Conservation (phyloP, 2,113 vertebrate species). For the Scopus umbretta region DNA sequence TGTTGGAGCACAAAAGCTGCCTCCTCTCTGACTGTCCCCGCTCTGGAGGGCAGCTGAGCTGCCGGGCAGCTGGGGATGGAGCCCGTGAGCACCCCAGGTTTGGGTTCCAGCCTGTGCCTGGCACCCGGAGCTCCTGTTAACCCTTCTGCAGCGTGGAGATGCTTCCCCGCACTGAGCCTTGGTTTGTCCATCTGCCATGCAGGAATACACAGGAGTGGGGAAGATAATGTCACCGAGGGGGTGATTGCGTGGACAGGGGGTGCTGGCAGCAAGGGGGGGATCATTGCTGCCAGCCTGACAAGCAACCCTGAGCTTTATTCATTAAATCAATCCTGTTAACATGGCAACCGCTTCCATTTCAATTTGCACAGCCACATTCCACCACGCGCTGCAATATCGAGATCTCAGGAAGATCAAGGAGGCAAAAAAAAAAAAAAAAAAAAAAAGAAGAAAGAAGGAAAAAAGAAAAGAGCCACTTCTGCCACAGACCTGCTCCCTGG, state of each 20-base stretch:
- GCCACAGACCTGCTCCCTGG: background rate
- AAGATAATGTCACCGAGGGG: background rate
- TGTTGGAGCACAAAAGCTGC: fast-evolving
- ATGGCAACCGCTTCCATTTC: background rate
- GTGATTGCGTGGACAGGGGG: background rate
- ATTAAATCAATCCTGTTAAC: background rate
- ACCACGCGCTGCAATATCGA: fast-evolving
- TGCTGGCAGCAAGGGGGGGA: fast-evolving
- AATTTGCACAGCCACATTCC: background rate
- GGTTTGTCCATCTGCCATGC: background rate
- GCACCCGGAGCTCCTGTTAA: background rate
- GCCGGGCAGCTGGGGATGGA: background rate
- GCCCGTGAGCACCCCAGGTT: fast-evolving
- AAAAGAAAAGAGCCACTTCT: background rate
- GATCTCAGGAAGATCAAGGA: background rate
- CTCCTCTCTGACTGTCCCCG: background rate
- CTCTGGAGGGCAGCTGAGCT: background rate
- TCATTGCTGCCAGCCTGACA: fast-evolving
- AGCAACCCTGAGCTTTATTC: background rate
- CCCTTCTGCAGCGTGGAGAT: background rate
- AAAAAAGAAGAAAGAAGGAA: no score
- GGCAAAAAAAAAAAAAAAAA: no score
- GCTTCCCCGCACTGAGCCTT: background rate
- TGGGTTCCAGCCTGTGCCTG: background rate
- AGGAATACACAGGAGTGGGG: fast-evolving